Percentiles rank a stretch among this genome's conserved stretches.
Evolutionary conservation across 30 jellyfish, hydroid and myxozoan species (phyloP).

Genomic region (Nemopilema nomurai): DNA sequence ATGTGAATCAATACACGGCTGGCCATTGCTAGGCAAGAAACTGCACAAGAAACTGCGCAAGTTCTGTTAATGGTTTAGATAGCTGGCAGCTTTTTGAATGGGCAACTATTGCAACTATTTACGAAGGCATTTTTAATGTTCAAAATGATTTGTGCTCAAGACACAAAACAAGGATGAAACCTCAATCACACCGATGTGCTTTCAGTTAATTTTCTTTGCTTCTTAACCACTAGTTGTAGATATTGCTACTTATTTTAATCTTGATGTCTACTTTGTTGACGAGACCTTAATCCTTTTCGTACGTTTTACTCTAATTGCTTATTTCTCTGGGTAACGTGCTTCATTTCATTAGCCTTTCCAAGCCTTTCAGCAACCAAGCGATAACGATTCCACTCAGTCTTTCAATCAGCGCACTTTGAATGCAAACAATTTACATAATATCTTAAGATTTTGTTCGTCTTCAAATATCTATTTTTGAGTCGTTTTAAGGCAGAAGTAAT

Average conservation of each 20-base stretch:
- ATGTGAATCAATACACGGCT: too few relatives aligned
- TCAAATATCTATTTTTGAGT: background rate
- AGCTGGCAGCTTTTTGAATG: background rate
- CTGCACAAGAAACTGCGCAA: too few relatives aligned
- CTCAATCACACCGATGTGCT: background rate
- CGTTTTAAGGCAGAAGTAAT: background rate
- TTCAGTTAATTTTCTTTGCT: background rate
- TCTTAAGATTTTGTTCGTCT: background rate
- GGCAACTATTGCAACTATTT: background rate
- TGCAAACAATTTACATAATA: background rate
- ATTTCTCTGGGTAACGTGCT: background rate
- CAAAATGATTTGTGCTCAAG: background rate
- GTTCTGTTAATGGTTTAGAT: too few relatives aligned
- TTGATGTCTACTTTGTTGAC: background rate
- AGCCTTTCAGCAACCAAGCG: background rate
- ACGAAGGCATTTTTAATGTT: too few relatives aligned
- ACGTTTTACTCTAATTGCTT: background rate
- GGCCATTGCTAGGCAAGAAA: too few relatives aligned
- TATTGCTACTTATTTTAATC: background rate
- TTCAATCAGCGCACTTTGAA: background rate
- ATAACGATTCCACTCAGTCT: background rate
- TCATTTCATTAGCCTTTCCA: background rate
- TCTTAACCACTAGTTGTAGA: background rate
- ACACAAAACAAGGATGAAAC: background rate
- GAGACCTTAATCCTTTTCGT: background rate